Base-by-base conservation (phyloP, 92 coral and sea anemone genomes). In the Phenganax stokvisi region DNA sequence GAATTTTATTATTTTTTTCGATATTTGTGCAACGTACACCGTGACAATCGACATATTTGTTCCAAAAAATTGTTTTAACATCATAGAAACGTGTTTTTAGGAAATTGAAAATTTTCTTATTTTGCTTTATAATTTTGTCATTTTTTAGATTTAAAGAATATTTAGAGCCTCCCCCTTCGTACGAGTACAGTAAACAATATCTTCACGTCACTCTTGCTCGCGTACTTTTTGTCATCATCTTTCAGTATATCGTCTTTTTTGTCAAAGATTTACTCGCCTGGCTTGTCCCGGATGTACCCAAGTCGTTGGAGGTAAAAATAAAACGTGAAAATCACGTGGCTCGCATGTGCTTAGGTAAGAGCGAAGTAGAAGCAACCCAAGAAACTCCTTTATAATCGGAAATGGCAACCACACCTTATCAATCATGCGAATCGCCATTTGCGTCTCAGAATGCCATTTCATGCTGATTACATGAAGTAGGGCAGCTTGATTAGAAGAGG, bases 221-320 rank as follows among this genome's bases (percentile, higher is more conserved):
- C 11, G 81, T 96, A 28, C 81, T 89, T 44, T 96, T 96, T 79
- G 91, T 96, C 77, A 71, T 96, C 47, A 67, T 92, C 66, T 96
- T 96, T 84, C 99, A 96, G 84, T 96, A 96, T 76, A 65, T 92
- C 57, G 99, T 92, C 12, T 91, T 91, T 86, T 89, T 96, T 79
- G 89, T 89, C 65, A 97, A 89, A 56, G 87, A 87, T 17, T 76
- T 90, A 70, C 78, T 96, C 74, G 91, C 91, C 86, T 96, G 94
- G 96, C 80, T 90, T 9, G 91, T 96, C 85, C 97, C 99, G 51
- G 97, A 96, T 69, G 89, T 92, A n/a, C 99, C 99, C 8, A 87
- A 83, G 75, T 82, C 92, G 62, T 85, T 96, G 67, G 96, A 96
- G 62, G 87, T 88, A 62, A 90, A 86, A 73, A 96, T 96, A 56